phyloP scores from a whole-genome alignment of 2,888 invertebrate genomes.

The Julus scanicus region DNA sequence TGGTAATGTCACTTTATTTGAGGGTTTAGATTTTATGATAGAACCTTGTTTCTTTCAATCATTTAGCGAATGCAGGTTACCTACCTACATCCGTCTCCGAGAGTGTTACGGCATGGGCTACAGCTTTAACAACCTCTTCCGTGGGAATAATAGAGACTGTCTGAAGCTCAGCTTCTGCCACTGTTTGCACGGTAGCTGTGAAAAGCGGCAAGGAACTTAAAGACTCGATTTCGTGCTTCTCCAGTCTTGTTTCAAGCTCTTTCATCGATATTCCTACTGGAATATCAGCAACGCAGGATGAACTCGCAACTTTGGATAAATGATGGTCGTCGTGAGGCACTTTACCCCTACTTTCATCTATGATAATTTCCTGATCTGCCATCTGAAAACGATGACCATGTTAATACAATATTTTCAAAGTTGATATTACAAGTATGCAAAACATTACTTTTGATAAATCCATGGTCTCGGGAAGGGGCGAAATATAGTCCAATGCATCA shows the following conservation, averaged over 20 bases:
- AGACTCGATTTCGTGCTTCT: conserved; percentile 51
- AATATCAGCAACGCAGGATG: background rate
- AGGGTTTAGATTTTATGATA: too few species aligned
- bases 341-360: conserved; percentile 37
- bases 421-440: background rate
- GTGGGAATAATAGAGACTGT: conserved; percentile 86
- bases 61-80: conserved; percentile 57
- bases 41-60: too few species aligned
- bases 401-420: background rate
- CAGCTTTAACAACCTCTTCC: conserved; percentile 71
- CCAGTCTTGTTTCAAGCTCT: conserved; percentile 41
- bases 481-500: conserved; percentile 81
- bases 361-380: background rate
- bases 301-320: background rate
- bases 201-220: conserved; percentile 57
- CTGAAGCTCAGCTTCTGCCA: conserved; percentile 82
- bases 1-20: too few species aligned
- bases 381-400: background rate
- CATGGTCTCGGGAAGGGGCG: conserved; percentile 74
- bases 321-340: background rate
- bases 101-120: conserved; percentile 86
- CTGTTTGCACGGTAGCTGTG: conserved; percentile 95
- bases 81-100: conserved; percentile 89
- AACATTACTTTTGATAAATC: conserved; percentile 6
- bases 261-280: conserved; percentile 41